A percentile compares a stretch with the other conserved stretches of the same genome.
phyloP scores from a whole-genome alignment of 1,140 invertebrate genomes.

The Psilanteris sp. region DNA sequence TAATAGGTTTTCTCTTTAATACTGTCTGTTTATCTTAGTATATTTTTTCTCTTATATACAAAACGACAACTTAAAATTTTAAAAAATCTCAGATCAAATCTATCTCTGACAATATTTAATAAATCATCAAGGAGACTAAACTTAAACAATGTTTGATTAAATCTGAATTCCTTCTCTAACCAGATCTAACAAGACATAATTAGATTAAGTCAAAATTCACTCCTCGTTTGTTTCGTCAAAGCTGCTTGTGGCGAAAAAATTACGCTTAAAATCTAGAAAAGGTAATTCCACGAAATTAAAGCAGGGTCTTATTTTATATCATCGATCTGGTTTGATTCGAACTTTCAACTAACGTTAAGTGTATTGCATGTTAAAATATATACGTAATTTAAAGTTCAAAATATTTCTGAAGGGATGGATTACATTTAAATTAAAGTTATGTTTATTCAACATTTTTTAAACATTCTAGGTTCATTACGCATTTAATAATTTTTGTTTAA shows the following conservation, averaged over 20 bases:
- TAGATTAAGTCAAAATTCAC: constrained; percentile 45
- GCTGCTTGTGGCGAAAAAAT: constrained; percentile 5
- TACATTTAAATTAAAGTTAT: too few species aligned
- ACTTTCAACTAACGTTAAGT: too few species aligned
- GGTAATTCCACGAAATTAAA: constrained; percentile 1
- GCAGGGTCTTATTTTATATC: too few species aligned
- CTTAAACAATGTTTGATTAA: constrained; percentile 40
- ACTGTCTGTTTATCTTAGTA: too few species aligned
- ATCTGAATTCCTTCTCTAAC: constrained; percentile 40
- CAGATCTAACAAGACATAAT: constrained; percentile 44
- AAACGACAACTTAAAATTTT: constrained; percentile 3
- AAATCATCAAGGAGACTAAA: constrained; percentile 35
- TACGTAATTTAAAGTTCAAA: too few species aligned
- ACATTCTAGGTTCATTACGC: too few species aligned
- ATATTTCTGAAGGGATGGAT: too few species aligned
- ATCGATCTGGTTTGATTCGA: too few species aligned
- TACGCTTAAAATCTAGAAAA: neutral
- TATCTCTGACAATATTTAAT: constrained; percentile 11
- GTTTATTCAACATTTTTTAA: too few species aligned
- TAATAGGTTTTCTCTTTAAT: constrained; percentile 11
- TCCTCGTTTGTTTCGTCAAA: constrained; percentile 13
- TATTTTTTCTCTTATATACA: neutral
- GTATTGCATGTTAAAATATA: too few species aligned
- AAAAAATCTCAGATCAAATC: constrained; percentile 1
- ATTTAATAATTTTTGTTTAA: too few species aligned